Evolutionary conservation across 64 coral and sea anemone genomes (phyloP).

Genomic region (Montipora efflorescens): DNA sequence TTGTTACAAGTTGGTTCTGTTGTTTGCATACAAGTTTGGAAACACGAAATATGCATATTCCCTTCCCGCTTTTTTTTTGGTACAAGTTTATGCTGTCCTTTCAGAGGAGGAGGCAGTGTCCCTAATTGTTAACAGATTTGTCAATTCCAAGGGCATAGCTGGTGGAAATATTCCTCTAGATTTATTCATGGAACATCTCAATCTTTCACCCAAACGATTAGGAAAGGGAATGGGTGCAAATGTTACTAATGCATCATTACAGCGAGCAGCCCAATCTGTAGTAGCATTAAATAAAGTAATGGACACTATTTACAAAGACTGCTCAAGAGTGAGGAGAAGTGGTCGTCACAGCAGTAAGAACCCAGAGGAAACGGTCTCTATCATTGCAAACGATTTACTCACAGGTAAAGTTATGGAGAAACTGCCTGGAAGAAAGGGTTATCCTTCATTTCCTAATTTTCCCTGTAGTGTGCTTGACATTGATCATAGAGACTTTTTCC

Average conservation of each 20-base stretch:
- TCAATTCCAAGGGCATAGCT: slow-evolving; percentile 32
- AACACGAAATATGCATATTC: no score
- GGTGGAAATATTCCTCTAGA: slow-evolving; percentile 70
- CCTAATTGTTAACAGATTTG: slow-evolving; percentile 53
- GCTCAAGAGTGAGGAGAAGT: slow-evolving; percentile 24
- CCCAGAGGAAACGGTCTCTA: slow-evolving; percentile 26
- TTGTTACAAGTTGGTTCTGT: slow-evolving; percentile 55
- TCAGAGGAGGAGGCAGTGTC: slow-evolving; percentile 25
- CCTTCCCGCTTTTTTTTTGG: no score
- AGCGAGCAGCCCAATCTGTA: slow-evolving; percentile 44
- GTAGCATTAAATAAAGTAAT: slow-evolving; percentile 42
- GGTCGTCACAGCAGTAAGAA: slow-evolving; percentile 36
- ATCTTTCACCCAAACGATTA: slow-evolving; percentile 44
- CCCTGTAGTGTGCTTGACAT: slow-evolving; percentile 2
- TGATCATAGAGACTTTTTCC: slow-evolving; percentile 51
- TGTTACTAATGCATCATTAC: slow-evolving; percentile 39
- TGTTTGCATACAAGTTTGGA: background rate
- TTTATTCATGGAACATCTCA: slow-evolving; percentile 72
- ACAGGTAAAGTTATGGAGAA: slow-evolving; percentile 22
- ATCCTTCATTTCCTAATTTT: slow-evolving; percentile 50
- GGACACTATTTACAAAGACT: slow-evolving; percentile 40
- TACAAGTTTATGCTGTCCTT: no score
- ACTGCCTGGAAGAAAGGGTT: background rate
- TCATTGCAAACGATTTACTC: slow-evolving; percentile 36
- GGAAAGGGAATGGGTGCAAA: slow-evolving; percentile 32